Evolutionary conservation across 2,797 vertebrate genomes (phyloP), one percentile per base, ranked within the genome.

Genomic region (Pseudomugil tenellus): DNA sequence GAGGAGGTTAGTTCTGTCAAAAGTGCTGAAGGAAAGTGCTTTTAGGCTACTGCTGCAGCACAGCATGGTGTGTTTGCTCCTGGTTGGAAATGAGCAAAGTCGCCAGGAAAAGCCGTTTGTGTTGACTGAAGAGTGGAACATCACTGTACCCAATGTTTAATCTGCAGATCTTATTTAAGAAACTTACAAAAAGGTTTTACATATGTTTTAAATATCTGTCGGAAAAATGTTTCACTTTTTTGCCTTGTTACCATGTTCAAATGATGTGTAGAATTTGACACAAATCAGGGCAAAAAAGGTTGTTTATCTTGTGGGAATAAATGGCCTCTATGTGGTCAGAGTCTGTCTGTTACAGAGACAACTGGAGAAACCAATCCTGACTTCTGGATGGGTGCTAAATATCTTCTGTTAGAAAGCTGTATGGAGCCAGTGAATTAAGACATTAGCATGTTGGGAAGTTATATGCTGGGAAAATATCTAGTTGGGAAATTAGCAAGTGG

Each of bases 71-170:
- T 16, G 1, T 56, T 35, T 13, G 16, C 37, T 41, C 37, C 55
- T 23, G 58, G 0, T 74, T 73, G 46, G 54, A 67, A 58, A 31
- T 37, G 60, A 51, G 59, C 10, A 6, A 39, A 37, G 49, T 34
- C 37, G 10, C 17, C 0, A 0, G 11, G 11, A 61, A 57, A 11
- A 21, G n/a, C n/a, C n/a, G n/a, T 53, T 17, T 28, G 9, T 56
- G 31, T 11, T 8, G 39, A 43, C n/a, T 43, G 17, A n/a, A 32
- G 28, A 17, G 25, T 28, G 12, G 21, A 23, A 39, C 35, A 12
- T 23, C 46, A 12, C 8, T 23, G 46, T 21, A n/a, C 17, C 9
- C n/a, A 7, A 0, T 46, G 17, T 48, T 43, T 48, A 48, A 23
- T 23, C 43, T 25, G 26, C 3, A 26, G 54, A 17, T 41, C 14